Evolutionary conservation across 2,888 invertebrate species (phyloP).

Genomic region (Protophormia terraenovae): DNA sequence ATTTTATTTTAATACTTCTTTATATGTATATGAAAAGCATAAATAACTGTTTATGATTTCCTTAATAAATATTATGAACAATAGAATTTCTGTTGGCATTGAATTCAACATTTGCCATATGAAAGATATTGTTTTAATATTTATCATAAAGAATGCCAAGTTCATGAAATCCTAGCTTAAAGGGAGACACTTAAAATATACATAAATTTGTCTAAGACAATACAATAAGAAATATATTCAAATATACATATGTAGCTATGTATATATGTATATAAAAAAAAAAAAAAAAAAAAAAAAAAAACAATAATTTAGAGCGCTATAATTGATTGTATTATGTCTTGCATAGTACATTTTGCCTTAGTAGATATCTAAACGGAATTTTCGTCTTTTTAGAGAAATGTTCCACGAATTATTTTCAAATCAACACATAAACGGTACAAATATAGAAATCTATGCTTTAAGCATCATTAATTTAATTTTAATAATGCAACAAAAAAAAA

Average conservation of each 20-base stretch:
- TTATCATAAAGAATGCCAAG: constrained; percentile 57
- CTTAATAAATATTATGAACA: constrained; percentile 52
- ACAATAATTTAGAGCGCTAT: too few relatives aligned
- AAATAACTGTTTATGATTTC: constrained; percentile 60
- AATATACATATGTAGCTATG: too few relatives aligned
- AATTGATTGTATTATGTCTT: too few relatives aligned
- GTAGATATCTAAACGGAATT: too few relatives aligned
- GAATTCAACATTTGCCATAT: constrained; percentile 57
- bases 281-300: constrained; percentile 19
- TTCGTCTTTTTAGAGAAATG: too few relatives aligned
- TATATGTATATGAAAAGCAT: constrained; percentile 44
- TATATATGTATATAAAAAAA: not conserved
- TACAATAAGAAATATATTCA: not conserved
- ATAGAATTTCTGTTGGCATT: constrained; percentile 58
- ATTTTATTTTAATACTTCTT: constrained; percentile 51
- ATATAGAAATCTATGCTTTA: too few relatives aligned
- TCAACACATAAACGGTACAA: too few relatives aligned
- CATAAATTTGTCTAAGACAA: constrained; percentile 55
- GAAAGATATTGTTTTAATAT: constrained; percentile 34
- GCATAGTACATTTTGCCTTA: too few relatives aligned
- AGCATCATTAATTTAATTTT: too few relatives aligned
- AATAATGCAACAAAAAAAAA: too few relatives aligned
- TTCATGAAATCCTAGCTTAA: constrained; percentile 58
- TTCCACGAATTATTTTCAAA: too few relatives aligned
- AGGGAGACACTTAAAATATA: constrained; percentile 58